Evolutionary conservation across 1,140 invertebrate species (phyloP).

Genomic region (Augochlora pura): DNA sequence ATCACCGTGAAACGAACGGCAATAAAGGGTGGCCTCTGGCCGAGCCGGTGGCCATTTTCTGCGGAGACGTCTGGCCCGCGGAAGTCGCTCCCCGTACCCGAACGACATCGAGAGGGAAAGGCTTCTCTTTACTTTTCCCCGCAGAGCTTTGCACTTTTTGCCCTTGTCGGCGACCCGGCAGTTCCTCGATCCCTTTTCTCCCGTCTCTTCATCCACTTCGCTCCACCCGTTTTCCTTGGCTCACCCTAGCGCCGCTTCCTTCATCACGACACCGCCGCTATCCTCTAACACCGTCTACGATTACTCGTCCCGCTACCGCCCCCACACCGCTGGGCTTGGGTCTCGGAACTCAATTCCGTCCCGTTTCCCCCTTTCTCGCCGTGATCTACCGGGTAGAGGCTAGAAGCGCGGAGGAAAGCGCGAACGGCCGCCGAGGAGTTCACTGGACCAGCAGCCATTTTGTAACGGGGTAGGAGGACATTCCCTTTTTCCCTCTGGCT

Average conservation of each 20-base stretch:
- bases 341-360: slow-evolving; percentile 58
- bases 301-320: no score
- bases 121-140: slow-evolving; percentile 34
- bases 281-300: neutral
- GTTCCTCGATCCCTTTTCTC: neutral
- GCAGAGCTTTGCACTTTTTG: no score
- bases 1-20: slow-evolving; percentile 37
- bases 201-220: slow-evolving; percentile 35
- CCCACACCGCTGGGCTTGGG: no score
- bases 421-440: slow-evolving; percentile 15
- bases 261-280: neutral
- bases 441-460: slow-evolving; percentile 22
- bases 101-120: slow-evolving; percentile 61
- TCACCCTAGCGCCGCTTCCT: neutral
- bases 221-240: neutral
- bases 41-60: slow-evolving; percentile 54
- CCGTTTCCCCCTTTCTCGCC: slow-evolving; percentile 26
- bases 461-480: slow-evolving; percentile 10
- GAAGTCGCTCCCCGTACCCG: slow-evolving; percentile 54
- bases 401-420: neutral
- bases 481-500: no score
- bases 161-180: neutral
- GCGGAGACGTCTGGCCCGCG: slow-evolving; percentile 54
- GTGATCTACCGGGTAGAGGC: slow-evolving; percentile 8
- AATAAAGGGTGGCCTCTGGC: slow-evolving; percentile 44